Conservation (phyloP, 2,113 vertebrate species). For the Leuciscus idus region DNA sequence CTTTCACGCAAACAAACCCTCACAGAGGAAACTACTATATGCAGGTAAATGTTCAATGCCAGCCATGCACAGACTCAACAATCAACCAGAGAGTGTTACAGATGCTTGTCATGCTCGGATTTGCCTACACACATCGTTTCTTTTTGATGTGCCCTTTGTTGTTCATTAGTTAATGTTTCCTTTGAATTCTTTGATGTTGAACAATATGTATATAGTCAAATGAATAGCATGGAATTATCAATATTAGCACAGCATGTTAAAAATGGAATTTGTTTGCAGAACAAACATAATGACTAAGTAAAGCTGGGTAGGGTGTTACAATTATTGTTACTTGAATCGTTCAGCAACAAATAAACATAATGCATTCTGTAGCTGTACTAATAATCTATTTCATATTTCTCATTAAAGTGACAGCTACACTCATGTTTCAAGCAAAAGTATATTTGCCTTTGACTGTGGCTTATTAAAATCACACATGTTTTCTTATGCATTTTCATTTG, state of each 20-base stretch:
- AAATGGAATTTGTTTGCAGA: neutral
- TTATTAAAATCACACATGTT: constrained; percentile 38
- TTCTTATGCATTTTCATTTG: constrained; percentile 43
- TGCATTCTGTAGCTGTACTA: constrained; percentile 1
- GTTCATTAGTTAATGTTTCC: neutral
- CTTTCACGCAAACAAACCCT: constrained; percentile 65
- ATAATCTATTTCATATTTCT: neutral
- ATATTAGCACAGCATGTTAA: neutral
- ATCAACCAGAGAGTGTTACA: neutral
- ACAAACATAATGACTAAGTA: constrained; percentile 7
- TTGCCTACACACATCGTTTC: neutral
- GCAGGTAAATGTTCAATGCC: constrained; percentile 48
- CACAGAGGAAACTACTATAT: constrained; percentile 14
- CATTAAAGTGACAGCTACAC: constrained; percentile 2
- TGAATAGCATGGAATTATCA: constrained; percentile 22
- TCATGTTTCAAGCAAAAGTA: neutral
- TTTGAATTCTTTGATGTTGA: neutral
- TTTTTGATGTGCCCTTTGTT: neutral
- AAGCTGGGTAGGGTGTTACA: neutral
- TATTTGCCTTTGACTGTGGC: constrained; percentile 4
- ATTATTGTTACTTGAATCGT: neutral
- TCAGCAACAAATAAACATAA: neutral
- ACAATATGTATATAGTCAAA: neutral
- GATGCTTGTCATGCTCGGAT: neutral
- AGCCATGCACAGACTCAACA: neutral